Percentiles rank a stretch among this genome's conserved stretches.
These are phyloP conservation scores for Nasonia longicornis DNA, from an alignment of 1,140 invertebrate genomes.

Conservation along the genomic window DNA sequence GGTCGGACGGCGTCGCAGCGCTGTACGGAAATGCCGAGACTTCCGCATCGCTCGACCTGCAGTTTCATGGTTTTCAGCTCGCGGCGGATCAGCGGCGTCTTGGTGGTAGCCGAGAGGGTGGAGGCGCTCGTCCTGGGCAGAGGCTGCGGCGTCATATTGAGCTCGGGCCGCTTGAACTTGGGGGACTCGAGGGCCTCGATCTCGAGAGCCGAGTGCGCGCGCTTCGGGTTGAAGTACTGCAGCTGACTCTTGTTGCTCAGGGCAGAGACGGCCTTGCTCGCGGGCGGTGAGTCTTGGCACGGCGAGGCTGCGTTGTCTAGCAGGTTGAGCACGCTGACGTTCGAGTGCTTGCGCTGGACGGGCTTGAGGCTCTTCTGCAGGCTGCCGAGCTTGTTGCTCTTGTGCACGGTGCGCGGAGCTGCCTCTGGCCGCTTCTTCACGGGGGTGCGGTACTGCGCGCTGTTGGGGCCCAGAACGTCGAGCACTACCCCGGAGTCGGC, in stretches of 20 bases:
- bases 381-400: constrained; percentile 31
- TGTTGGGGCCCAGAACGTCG: background rate
- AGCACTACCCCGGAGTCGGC: background rate
- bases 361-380: constrained; percentile 29
- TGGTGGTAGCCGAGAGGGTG: background rate
- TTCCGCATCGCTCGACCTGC: constrained; percentile 48
- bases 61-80: constrained; percentile 62
- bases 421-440: constrained; percentile 39
- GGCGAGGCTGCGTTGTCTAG: constrained; percentile 62
- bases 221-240: constrained; percentile 59
- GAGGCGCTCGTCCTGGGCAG: background rate
- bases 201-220: constrained; percentile 56
- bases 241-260: constrained; percentile 8
- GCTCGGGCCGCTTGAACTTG: constrained; percentile 50
- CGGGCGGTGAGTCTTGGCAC: constrained; percentile 64
- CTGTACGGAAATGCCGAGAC: constrained; percentile 58
- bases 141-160: background rate
- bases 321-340: constrained; percentile 49
- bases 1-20: constrained; percentile 59
- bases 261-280: constrained; percentile 44
- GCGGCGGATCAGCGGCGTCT: constrained; percentile 51
- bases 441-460: constrained; percentile 27
- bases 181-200: constrained; percentile 2
- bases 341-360: constrained; percentile 37
- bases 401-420: constrained; percentile 16